Conservation (phyloP, 2,797 vertebrate genomes). For the Gymnothorax reevesii region DNA sequence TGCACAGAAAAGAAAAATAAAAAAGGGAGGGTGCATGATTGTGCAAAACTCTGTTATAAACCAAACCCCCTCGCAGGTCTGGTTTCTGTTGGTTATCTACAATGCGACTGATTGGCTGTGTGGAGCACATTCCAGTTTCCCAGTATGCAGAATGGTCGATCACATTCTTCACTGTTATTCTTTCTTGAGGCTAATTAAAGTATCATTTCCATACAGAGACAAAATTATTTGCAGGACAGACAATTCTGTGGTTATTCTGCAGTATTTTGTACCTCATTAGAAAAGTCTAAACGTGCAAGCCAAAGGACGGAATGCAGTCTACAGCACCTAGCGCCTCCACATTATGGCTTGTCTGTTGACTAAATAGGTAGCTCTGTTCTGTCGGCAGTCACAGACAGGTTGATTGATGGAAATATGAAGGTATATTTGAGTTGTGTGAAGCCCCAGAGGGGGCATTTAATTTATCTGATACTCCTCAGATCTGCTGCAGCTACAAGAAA, state of each 20-base stretch:
- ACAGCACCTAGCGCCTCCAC: background rate
- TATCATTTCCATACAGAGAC: background rate
- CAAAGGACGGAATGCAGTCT: background rate
- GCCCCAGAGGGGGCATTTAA: too few species aligned
- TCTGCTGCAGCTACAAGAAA: background rate
- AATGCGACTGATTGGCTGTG: background rate
- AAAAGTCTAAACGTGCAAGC: background rate
- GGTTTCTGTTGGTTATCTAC: background rate
- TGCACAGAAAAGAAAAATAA: background rate
- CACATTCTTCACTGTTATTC: background rate
- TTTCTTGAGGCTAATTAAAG: background rate
- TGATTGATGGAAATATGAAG: background rate
- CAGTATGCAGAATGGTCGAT: background rate
- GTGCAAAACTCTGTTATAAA: background rate
- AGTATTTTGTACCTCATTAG: background rate
- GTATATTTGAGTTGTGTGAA: background rate
- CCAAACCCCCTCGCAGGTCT: background rate
- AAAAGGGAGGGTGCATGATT: background rate
- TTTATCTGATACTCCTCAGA: background rate
- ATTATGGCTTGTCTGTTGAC: background rate
- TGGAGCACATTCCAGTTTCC: background rate
- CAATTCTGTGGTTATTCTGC: background rate
- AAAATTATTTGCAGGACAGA: background rate
- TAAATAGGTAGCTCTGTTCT: background rate
- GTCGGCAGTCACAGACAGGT: background rate